These are phyloP conservation scores for Bucco capensis DNA, from an alignment of 2,113 vertebrate genomes.

Conservation along the genomic window DNA sequence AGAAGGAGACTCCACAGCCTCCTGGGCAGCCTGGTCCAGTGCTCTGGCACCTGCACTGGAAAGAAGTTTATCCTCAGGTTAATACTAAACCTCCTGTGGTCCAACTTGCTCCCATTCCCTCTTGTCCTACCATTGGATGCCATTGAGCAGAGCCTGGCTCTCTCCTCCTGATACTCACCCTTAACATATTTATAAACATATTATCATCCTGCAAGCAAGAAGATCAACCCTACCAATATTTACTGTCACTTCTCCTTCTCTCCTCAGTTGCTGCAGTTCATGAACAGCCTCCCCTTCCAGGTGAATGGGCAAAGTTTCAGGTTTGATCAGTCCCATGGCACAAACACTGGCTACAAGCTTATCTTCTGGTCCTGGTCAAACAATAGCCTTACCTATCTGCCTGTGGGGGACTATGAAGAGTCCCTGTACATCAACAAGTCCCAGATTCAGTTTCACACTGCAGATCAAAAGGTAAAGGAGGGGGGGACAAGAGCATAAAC, in stretches of 20 bases:
- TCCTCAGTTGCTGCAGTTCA: conserved; percentile 72
- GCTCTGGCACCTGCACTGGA: too few relatives aligned
- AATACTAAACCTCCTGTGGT: too few relatives aligned
- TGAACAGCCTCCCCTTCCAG: conserved; percentile 70
- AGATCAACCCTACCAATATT: too few relatives aligned
- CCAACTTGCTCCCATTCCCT: too few relatives aligned
- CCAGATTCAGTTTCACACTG: conserved; percentile 78
- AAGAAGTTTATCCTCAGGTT: too few relatives aligned
- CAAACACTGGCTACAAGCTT: conserved; percentile 73
- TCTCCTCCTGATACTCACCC: too few relatives aligned
- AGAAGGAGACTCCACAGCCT: too few relatives aligned
- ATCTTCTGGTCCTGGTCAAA: conserved; percentile 79
- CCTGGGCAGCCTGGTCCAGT: too few relatives aligned
- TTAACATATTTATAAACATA: too few relatives aligned
- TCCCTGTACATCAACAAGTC: conserved; percentile 57
- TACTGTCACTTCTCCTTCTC: background rate
- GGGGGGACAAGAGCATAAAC: background rate
- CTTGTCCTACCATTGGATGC: too few relatives aligned
- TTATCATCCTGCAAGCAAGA: background rate
- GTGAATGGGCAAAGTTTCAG: conserved; percentile 48
- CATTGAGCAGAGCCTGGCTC: too few relatives aligned
- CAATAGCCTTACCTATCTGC: background rate
- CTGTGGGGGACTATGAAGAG: conserved; percentile 71
- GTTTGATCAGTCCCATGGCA: conserved; percentile 77
- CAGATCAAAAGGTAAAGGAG: conserved; percentile 33